These are phyloP conservation scores for Ictalurus furcatus DNA, from an alignment of 2,113 vertebrate species.

Conservation along the genomic window DNA sequence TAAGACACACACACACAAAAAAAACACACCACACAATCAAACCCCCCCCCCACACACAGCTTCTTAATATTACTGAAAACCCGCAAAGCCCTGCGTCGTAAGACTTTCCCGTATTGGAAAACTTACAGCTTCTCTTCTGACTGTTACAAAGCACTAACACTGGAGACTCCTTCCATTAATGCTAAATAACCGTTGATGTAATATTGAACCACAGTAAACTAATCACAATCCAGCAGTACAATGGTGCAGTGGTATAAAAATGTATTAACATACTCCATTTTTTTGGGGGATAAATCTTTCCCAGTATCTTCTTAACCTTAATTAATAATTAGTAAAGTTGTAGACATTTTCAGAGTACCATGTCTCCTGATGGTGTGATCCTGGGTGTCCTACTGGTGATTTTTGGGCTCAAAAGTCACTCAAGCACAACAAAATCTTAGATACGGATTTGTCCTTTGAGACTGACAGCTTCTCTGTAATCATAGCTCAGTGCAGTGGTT, in stretches of 20 bases:
- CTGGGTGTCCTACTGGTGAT: not conserved
- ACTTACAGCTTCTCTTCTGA: not conserved
- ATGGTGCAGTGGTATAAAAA: too few species aligned
- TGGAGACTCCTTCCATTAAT: not conserved
- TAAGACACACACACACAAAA: not conserved
- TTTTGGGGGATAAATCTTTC: not conserved
- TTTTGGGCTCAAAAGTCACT: not conserved
- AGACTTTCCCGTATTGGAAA: not conserved
- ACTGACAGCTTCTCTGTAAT: constrained; percentile 6
- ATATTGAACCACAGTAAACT: not conserved
- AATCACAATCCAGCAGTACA: not conserved
- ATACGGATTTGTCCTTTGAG: not conserved
- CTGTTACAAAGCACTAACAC: not conserved
- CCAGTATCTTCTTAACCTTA: not conserved
- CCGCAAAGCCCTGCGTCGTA: not conserved
- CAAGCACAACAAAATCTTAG: not conserved
- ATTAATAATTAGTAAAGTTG: not conserved
- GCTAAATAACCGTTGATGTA: too few species aligned
- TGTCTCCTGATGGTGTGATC: not conserved
- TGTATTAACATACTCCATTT: not conserved
- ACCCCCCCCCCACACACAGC: too few species aligned
- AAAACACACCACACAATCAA: not conserved
- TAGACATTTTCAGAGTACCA: not conserved
- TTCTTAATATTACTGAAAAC: not conserved
- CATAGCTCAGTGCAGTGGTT: not conserved